A percentile compares a stretch with the other conserved stretches of the same genome.
phyloP scores from a whole-genome alignment of 1,140 invertebrate species.

The Drosophila murphyi region DNA sequence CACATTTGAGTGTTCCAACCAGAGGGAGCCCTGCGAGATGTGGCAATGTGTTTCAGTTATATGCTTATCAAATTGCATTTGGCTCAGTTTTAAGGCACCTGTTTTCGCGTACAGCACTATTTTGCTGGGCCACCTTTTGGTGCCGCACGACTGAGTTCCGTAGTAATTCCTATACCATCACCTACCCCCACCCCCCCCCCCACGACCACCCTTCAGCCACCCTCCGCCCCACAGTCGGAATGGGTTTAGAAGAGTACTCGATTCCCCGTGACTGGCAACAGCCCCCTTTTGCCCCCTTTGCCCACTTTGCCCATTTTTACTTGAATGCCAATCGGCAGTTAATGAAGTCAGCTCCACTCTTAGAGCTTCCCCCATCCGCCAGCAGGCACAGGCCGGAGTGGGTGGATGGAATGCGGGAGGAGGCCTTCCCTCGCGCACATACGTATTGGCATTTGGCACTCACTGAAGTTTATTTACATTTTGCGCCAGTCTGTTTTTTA shows the following conservation, averaged over 20 bases:
- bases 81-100: no score
- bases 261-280: constrained; percentile 11
- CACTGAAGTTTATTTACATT: constrained; percentile 46
- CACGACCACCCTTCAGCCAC: no score
- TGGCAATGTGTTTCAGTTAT: no score
- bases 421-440: constrained; percentile 18
- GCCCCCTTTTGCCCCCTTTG: neutral
- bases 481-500: constrained; percentile 2
- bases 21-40: no score
- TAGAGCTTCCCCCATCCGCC: constrained; percentile 56
- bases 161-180: no score
- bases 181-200: no score
- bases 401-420: neutral
- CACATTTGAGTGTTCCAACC: no score
- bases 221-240: neutral
- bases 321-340: constrained; percentile 25
- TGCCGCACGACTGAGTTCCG: no score
- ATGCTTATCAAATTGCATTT: no score
- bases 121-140: no score
- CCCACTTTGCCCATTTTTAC: neutral
- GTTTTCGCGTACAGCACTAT: no score
- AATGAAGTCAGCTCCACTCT: constrained; percentile 66
- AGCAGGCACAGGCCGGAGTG: neutral
- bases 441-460: constrained; percentile 58
- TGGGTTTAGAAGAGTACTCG: constrained; percentile 5